Evolutionary conservation across 1,140 invertebrate genomes (phyloP).

Genomic region (Papilio dardanus): DNA sequence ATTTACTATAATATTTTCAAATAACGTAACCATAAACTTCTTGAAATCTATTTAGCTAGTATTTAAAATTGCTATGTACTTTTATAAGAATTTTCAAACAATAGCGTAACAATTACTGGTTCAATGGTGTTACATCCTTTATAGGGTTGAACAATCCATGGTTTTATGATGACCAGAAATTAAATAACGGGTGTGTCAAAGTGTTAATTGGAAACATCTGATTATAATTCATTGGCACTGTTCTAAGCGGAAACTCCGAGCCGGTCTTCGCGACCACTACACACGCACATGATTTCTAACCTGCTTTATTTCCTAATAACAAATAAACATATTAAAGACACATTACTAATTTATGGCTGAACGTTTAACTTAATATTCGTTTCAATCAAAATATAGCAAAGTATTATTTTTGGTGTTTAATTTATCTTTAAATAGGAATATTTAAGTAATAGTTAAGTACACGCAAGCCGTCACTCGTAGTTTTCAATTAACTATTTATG

Average conservation of each 20-base stretch:
- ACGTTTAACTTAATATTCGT: neutral
- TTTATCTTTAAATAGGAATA: no score
- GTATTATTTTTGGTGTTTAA: neutral
- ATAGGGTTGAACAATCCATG: neutral
- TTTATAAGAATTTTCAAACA: no score
- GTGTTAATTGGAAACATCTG: neutral
- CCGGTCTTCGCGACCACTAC: conserved; percentile 31
- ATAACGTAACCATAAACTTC: no score
- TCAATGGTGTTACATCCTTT: neutral
- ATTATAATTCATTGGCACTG: conserved; percentile 26
- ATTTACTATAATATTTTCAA: no score
- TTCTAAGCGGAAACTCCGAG: conserved; percentile 32
- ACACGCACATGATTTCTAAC: conserved; percentile 29
- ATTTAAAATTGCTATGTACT: no score
- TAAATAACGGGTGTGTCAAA: neutral
- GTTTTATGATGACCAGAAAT: neutral
- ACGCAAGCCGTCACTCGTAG: neutral
- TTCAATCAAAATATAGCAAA: neutral
- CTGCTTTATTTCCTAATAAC: neutral
- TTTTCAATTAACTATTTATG: neutral
- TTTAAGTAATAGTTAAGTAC: neutral
- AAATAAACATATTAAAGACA: neutral
- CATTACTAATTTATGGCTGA: neutral
- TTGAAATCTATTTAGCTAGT: no score
- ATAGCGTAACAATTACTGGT: no score